Percentiles rank a stretch among this genome's conserved stretches.
These are phyloP conservation scores for Macroglossus sobrinus DNA, from an alignment of 2,113 vertebrate genomes.

Conservation along the genomic window DNA sequence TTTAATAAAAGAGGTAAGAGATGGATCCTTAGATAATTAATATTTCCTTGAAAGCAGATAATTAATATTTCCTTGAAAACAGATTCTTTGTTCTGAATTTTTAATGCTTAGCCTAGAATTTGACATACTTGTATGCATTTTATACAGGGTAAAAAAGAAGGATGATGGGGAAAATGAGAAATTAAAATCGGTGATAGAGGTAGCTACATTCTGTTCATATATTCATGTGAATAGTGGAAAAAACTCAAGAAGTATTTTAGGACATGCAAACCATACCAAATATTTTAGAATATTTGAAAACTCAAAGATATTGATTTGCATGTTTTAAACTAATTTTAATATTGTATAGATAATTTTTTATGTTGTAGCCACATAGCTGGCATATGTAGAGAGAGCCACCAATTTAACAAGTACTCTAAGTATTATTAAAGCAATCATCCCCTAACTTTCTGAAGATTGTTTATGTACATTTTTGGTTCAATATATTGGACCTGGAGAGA, in stretches of 20 bases:
- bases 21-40: neutral
- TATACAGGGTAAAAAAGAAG: neutral
- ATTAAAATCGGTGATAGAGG: neutral
- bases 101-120: neutral
- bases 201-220: neutral
- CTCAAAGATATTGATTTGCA: neutral
- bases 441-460: neutral
- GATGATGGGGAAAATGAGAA: neutral
- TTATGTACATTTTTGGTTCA: neutral
- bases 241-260: neutral
- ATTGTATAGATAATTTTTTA: neutral
- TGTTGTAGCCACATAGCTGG: neutral
- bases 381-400: neutral
- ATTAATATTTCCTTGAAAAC: neutral
- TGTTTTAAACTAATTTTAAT: neutral
- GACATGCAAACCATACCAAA: neutral
- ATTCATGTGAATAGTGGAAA: neutral
- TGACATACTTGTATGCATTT: neutral
- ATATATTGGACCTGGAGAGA: neutral
- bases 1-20: neutral
- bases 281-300: neutral
- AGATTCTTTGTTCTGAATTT: neutral
- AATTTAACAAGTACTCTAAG: neutral
- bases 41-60: neutral
- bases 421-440: neutral